phyloP scores from a whole-genome alignment of 2,888 invertebrate species.

The Dexiosoma caninum region DNA sequence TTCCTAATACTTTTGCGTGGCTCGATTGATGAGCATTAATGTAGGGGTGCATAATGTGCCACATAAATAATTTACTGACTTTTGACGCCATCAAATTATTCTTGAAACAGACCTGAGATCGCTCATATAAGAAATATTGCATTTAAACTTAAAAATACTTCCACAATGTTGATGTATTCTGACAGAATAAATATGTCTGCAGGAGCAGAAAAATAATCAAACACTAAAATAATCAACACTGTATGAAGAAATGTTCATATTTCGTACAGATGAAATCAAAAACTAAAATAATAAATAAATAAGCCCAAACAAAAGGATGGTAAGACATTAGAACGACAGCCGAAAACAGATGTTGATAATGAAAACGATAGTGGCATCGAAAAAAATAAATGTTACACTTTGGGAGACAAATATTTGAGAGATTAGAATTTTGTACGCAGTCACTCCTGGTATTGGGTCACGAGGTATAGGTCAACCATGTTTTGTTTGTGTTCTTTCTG shows the following conservation, averaged over 20 bases:
- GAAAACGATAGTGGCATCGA: slow-evolving; percentile 1
- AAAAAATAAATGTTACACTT: background rate
- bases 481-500: slow-evolving; percentile 29
- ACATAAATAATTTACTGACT: too few relatives aligned
- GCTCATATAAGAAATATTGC: too few relatives aligned
- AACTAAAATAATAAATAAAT: background rate
- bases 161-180: too few relatives aligned
- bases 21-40: too few relatives aligned
- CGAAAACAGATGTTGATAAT: background rate
- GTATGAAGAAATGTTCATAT: background rate
- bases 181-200: too few relatives aligned
- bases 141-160: too few relatives aligned
- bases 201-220: too few relatives aligned
- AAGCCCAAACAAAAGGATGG: background rate
- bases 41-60: too few relatives aligned
- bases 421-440: background rate
- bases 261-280: background rate
- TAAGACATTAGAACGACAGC: background rate
- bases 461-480: slow-evolving; percentile 34
- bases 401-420: background rate
- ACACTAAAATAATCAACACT: too few relatives aligned
- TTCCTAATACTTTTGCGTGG: too few relatives aligned
- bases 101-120: too few relatives aligned
- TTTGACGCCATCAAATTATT: too few relatives aligned
- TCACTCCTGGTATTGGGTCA: slow-evolving; percentile 26